Evolutionary conservation across 2,888 invertebrate species (phyloP), one percentile per base, ranked within the genome.

Genomic region (Tyria jacobaeae): DNA sequence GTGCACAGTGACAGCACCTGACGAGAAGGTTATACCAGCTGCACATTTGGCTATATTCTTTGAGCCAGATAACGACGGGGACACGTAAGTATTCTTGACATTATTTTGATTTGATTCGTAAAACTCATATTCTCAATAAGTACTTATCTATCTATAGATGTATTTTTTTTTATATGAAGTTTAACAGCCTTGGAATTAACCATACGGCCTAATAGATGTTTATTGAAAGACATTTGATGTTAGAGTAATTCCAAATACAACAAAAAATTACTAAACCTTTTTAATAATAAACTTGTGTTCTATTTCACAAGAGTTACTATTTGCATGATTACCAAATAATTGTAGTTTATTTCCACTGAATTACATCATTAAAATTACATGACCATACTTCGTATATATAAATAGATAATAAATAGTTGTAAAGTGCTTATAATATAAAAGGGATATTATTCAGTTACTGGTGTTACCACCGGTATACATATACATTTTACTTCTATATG

Each of bases 51-150:
- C 95, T 79, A 89, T 95, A 74, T 96, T 96, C 75, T 97, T 96
- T 85, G 94, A 95, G 72, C 97, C 97, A 80, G 96, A 98, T 85
- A 96, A 96, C 70, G 97, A 97, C 78, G 98, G 98, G 74, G 97
- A 98, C 88, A 97, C 98, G 97, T 98, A 95, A 97, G 97, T 92
- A 70, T 59, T 41, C n/a, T 47, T 57, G 12, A 21, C 35, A 50
- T 34, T 34, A 24, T 17, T 4, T 17, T 44, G 17, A n/a, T 1
- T 17, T 17, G 9, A 17, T 27, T 27, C 6, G 6, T 4, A 6
- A 4, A 6, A 4, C 27, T 27, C 27, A n/a, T 3, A 44, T 44
- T 44, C 9, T 21, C 21, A 21, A 10, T 44, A 44, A 10, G 1
- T 4, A 17, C 17, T 39, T 41, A 44, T 17, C 21, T 10, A 34